Evolutionary conservation across 1,140 invertebrate species (phyloP), one percentile per base, ranked within the genome.

Genomic region (Calosoma granatense): DNA sequence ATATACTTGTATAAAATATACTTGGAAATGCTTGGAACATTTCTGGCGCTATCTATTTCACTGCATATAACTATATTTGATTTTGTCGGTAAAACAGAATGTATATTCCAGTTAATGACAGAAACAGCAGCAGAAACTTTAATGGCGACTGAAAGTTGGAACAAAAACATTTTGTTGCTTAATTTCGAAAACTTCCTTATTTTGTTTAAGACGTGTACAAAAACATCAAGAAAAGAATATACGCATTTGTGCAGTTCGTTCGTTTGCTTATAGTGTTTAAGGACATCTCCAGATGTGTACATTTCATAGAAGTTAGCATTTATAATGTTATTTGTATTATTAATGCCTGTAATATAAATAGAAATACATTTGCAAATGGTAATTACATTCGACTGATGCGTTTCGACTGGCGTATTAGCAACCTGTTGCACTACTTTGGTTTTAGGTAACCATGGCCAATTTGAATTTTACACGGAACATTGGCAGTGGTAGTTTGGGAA

Each of bases 401-500:
- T n/a, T n/a, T n/a, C n/a, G n/a, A n/a, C n/a, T n/a, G n/a, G n/a
- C n/a, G n/a, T n/a, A 56, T 21, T 23, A 17, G 52, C 19, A 54
- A 6, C 23, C 39, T 30, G 20, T 59, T 57, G 30, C 12, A 30
- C 2, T 56, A 56, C 2, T 41, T 17, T 22, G n/a, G 47, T 30
- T 20, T 56, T 51, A 69, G 66, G 66, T 68, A 70, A 72, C 67
- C 66, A 76, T 77, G 74, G 74, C 74, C 61, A 76, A 76, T 66
- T 71, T 77, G 66, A 77, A 76, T 64, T 75, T 77, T 65, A 69
- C 74, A 67, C 68, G 74, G 68, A 70, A 72, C 67, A 66, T 71
- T 64, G 72, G 74, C 67, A 75, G 73, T 70, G 70, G 75, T 67
- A 71, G 74, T 75, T 71, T 84, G 73, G 77, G 75, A 62, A 70